phyloP scores from a whole-genome alignment of 1,140 invertebrate species.

The Bradysia coprophila region DNA sequence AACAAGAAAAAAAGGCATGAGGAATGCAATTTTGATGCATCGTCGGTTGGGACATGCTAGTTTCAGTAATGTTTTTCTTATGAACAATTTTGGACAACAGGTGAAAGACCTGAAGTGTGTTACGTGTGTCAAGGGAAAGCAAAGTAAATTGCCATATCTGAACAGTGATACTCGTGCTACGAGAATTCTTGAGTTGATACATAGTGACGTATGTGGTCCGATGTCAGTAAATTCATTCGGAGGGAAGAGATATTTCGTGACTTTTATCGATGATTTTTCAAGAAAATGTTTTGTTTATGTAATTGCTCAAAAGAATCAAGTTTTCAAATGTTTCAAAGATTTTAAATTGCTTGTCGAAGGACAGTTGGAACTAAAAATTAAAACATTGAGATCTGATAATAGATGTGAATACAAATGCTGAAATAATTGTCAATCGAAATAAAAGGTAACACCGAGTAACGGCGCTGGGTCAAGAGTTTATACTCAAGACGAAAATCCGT shows the following conservation, averaged over 20 bases:
- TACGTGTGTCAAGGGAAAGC: neutral
- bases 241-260: slow-evolving; percentile 11
- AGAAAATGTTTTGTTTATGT: slow-evolving; percentile 13
- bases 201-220: slow-evolving; percentile 23
- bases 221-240: slow-evolving; percentile 12
- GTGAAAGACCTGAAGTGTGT: neutral
- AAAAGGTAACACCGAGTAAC: too few relatives aligned
- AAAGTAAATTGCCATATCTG: slow-evolving; percentile 6
- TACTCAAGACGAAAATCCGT: too few relatives aligned
- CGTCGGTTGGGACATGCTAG: slow-evolving; percentile 9
- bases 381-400: slow-evolving; percentile 12
- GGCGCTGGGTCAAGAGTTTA: too few relatives aligned
- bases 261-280: too few relatives aligned
- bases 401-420: too few relatives aligned
- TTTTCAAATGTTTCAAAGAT: slow-evolving; percentile 10
- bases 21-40: slow-evolving; percentile 7
- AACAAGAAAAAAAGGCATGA: neutral
- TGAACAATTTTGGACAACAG: neutral
- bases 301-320: slow-evolving; percentile 13
- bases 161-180: slow-evolving; percentile 7
- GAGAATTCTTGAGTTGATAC: slow-evolving; percentile 16
- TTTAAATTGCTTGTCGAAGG: slow-evolving; percentile 13
- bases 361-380: slow-evolving; percentile 6
- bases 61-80: slow-evolving; percentile 6
- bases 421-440: too few relatives aligned